phyloP scores from a whole-genome alignment of 2,797 vertebrate genomes.

The Poeciliopsis infans region DNA sequence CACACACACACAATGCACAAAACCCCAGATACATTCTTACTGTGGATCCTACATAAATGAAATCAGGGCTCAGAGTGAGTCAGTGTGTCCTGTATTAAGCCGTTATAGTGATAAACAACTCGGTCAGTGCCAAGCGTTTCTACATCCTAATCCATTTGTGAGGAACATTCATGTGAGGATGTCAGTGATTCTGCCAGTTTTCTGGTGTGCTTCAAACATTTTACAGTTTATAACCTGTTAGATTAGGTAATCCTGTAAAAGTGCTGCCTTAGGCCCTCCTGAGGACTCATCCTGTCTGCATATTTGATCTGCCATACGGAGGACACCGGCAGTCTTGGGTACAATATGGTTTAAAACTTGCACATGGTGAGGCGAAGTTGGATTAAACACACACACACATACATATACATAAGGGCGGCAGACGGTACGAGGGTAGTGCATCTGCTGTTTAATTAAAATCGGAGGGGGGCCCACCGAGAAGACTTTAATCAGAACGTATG shows the following conservation, averaged over 20 bases:
- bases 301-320: conserved; percentile 40
- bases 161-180: background rate
- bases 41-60: conserved; percentile 11
- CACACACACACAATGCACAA: conserved; percentile 2
- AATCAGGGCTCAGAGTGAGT: conserved; percentile 22
- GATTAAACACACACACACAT: conserved; percentile 41
- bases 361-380: conserved; percentile 65
- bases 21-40: background rate
- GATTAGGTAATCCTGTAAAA: background rate
- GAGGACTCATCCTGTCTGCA: conserved; percentile 7
- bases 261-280: conserved; percentile 14
- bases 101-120: conserved; percentile 27
- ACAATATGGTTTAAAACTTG: conserved; percentile 61
- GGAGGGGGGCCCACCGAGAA: conserved; percentile 60
- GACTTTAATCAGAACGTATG: conserved; percentile 57
- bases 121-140: conserved; percentile 17
- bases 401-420: conserved; percentile 57
- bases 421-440: conserved; percentile 66
- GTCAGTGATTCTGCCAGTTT: background rate
- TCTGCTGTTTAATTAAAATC: conserved; percentile 75
- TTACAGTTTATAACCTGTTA: conserved; percentile 22
- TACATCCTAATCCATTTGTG: conserved; percentile 2
- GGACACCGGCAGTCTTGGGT: conserved; percentile 44
- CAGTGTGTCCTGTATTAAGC: conserved; percentile 20
- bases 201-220: background rate